phyloP scores from a whole-genome alignment of 1,140 invertebrate genomes.

The Eufriesea mexicana region DNA sequence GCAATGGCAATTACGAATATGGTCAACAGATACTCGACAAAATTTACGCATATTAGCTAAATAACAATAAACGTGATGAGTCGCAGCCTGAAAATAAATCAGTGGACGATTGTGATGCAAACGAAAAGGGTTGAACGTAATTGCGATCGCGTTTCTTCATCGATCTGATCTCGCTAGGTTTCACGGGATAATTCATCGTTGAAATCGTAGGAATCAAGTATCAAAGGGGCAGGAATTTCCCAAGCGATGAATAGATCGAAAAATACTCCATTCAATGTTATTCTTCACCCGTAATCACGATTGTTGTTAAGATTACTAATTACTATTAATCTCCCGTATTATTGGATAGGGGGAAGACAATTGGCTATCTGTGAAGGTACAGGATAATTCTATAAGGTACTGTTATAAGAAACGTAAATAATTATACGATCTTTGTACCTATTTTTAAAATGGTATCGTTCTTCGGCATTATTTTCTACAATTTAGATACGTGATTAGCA shows the following conservation, averaged over 20 bases:
- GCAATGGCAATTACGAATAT: neutral
- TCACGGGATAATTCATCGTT: constrained; percentile 40
- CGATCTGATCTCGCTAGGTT: constrained; percentile 38
- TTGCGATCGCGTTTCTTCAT: constrained; percentile 37
- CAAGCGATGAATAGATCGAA: neutral
- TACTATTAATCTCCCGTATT: too few relatives aligned
- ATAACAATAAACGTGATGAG: constrained; percentile 36
- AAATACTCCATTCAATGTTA: neutral
- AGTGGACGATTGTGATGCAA: constrained; percentile 16
- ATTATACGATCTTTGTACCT: too few relatives aligned
- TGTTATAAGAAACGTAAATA: too few relatives aligned
- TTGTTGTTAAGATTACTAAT: neutral
- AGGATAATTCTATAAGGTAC: too few relatives aligned
- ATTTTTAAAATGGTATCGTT: neutral
- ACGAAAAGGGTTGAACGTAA: constrained; percentile 36
- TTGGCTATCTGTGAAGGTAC: too few relatives aligned
- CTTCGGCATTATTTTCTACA: neutral
- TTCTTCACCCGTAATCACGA: too few relatives aligned
- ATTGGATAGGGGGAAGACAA: neutral
- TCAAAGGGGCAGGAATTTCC: constrained; percentile 4
- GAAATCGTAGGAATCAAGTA: constrained; percentile 52
- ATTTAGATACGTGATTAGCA: neutral
- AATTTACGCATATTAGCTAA: neutral
- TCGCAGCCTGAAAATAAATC: constrained; percentile 27
- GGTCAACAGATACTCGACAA: neutral